phyloP scores from a whole-genome alignment of 2,888 invertebrate species.

The Zootermopsis nevadensis region DNA sequence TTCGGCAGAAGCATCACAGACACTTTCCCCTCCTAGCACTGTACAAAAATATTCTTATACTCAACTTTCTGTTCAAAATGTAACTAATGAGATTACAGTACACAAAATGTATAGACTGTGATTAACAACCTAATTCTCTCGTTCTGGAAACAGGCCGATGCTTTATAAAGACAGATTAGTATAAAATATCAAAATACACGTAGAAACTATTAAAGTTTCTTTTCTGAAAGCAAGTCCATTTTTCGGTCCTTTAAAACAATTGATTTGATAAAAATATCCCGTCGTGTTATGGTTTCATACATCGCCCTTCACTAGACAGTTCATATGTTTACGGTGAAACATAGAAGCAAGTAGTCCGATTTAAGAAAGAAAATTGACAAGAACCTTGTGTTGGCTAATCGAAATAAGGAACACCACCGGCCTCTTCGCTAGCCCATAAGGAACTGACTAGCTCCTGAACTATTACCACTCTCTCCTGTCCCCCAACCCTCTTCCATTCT shows the following conservation, averaged over 20 bases:
- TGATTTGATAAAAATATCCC: neutral
- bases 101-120: neutral
- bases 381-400: neutral
- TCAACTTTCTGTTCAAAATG: too few species aligned
- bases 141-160: neutral
- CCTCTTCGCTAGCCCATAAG: neutral
- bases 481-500: neutral
- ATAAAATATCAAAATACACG: neutral
- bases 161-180: neutral
- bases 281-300: neutral
- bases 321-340: neutral
- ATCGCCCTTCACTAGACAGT: neutral
- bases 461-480: neutral
- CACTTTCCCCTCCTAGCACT: neutral
- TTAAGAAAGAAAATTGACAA: too few species aligned
- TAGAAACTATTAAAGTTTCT: neutral
- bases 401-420: neutral
- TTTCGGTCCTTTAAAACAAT: neutral
- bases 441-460: constrained; percentile 1
- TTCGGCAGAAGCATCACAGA: neutral
- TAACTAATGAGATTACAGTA: neutral
- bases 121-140: neutral
- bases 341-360: too few species aligned
- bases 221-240: neutral
- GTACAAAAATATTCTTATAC: neutral